Evolutionary conservation across 2,888 invertebrate genomes (phyloP), one percentile per base, ranked within the genome.

Genomic region (Serrognathus titanus): DNA sequence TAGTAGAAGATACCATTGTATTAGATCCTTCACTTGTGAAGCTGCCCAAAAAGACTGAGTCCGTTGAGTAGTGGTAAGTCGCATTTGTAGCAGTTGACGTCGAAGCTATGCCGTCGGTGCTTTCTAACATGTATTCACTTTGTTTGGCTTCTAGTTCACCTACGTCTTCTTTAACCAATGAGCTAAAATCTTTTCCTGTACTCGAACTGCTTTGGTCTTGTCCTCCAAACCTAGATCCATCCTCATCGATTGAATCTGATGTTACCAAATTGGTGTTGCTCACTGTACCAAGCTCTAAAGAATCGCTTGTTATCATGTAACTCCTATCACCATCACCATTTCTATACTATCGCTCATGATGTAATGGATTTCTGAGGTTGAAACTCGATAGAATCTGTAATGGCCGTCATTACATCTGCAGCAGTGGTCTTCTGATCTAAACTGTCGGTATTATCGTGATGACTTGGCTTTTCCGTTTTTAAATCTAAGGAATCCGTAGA

Each of bases 31-130:
- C 85, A 74, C 92, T 92, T 13, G 92, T 91, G 51, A 91, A 85
- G 74, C 92, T 92, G 52, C 91, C 90, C 1, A 92, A 91, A 87
- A 91, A 90, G 39, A 90, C 85, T 0, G 92, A 92, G 70, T 92
- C 91, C 0, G 88, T 88, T 75, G 91, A 91, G 64, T 88, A 90
- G 71, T 90, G 90, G 71, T 89, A 66, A 1, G 91, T 91, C 9
- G 91, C 92, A 66, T 91, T 85, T 1, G 92, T 92, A 0, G 89
- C 90, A 46, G 87, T 86, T 64, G 90, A 90, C 7, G 90, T 88
- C 2, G 86, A 87, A 69, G 91, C 91, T 51, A 90, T 72, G 63
- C 88, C 89, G 63, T 88, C 88, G 0, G 86, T 87, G 68, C 88
- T 88, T 47, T 86, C 86, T 69, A 86, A 66, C 77, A 83, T 84